phyloP scores from a whole-genome alignment of 2,888 invertebrate genomes.

The Timandra comae region DNA sequence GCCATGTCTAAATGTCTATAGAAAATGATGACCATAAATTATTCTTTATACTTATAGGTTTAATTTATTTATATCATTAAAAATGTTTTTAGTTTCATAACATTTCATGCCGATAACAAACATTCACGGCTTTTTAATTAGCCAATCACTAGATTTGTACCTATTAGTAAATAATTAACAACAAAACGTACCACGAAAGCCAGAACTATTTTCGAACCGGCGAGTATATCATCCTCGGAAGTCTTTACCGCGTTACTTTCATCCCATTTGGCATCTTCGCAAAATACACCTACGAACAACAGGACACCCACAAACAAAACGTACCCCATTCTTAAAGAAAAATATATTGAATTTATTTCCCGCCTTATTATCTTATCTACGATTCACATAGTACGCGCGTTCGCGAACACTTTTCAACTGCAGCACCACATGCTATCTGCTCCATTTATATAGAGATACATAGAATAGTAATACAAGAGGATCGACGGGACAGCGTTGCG shows the following conservation, averaged over 20 bases:
- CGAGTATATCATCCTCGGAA: slow-evolving; percentile 31
- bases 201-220: slow-evolving; percentile 44
- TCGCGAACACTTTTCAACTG: slow-evolving; percentile 66
- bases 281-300: slow-evolving; percentile 29
- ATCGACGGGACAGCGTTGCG: slow-evolving; percentile 29
- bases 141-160: no score
- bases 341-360: slow-evolving; percentile 25
- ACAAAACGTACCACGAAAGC: slow-evolving; percentile 56
- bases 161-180: no score
- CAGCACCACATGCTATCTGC: slow-evolving; percentile 48
- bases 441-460: slow-evolving; percentile 67
- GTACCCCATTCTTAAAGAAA: slow-evolving; percentile 27
- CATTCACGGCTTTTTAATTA: no score
- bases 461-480: slow-evolving; percentile 46
- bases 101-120: no score
- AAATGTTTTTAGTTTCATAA: no score
- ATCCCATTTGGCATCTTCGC: slow-evolving; percentile 28
- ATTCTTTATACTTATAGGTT: no score
- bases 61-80: no score
- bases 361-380: slow-evolving; percentile 31
- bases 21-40: no score
- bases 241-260: slow-evolving; percentile 26
- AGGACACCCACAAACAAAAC: slow-evolving; percentile 27
- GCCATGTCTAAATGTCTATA: slow-evolving; percentile 82
- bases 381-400: slow-evolving; percentile 43